Evolutionary conservation across 2,113 vertebrate species (phyloP).

Genomic region (Climacteris rufus): DNA sequence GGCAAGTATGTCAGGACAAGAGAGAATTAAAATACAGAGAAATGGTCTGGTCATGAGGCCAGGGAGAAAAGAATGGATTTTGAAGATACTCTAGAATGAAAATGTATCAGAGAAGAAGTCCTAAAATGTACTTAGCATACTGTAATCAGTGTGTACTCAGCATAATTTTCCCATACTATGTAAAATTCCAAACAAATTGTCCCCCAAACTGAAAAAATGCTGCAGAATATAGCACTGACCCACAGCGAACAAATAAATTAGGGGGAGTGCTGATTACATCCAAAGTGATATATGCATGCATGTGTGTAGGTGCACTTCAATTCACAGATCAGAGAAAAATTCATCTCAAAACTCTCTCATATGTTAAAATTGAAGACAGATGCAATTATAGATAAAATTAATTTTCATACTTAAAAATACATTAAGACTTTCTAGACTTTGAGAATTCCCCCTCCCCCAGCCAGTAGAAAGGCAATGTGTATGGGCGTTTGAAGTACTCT

Average conservation of each 20-base stretch:
- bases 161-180: not conserved
- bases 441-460: not conserved
- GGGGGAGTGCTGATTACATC: not conserved
- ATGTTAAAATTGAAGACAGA: not conserved
- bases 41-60: not conserved
- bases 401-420: not conserved
- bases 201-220: not conserved
- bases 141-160: not conserved
- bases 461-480: not conserved
- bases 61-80: not conserved
- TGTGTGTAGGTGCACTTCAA: rapidly evolving
- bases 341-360: not conserved
- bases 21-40: not conserved
- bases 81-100: not conserved
- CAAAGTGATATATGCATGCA: not conserved
- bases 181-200: not conserved
- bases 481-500: not conserved
- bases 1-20: not conserved
- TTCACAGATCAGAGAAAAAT: not conserved
- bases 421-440: not conserved
- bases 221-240: not conserved
- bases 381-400: not conserved
- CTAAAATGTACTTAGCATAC: not conserved
- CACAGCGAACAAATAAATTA: not conserved
- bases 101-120: not conserved